Evolutionary conservation across 2,888 invertebrate genomes (phyloP), one percentile per base, ranked within the genome.

Genomic region (Ethmia dodecea): DNA sequence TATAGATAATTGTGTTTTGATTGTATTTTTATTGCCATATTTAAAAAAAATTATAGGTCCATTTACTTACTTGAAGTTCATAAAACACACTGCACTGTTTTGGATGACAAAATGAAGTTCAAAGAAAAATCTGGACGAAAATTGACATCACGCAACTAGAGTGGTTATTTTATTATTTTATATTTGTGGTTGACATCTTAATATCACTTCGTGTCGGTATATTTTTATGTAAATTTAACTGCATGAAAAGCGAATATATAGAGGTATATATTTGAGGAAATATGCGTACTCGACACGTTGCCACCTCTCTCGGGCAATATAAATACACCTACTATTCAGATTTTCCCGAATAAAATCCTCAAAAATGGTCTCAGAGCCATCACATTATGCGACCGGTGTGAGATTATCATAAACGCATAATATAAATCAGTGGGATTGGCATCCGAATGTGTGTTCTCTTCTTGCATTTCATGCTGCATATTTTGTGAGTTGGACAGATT

Each of bases 341-440:
- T 70, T 75, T 73, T 65, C 49, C 61, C 56, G 60, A 66, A 52
- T 66, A 73, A 73, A 77, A 64, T 69, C 66, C 65, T 49, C 52
- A 49, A 57, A 26, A 66, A 67, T 60, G 58, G 38, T 69, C 60
- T 45, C 63, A 50, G 55, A 57, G 57, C 68, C 73, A 78, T 83
- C 64, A 57, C 79, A 83, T 83, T 83, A 83, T 83, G 80, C 81
- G 70, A 55, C 69, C 58, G 50, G 59, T 61, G 64, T 58, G 47
- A 58, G 61, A 83, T 83, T 84, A 81, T 75, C 83, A 84, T 83
- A 80, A 78, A 71, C 56, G 66, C 66, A 65, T 70, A 64, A 65
- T 64, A 64, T 55, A 57, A 50, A 45, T 48, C 47, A 34, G 47
- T 41, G 40, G 42, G 42, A 52, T 22, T n/a, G 52, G 58, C 53